Evolutionary conservation across 2,888 invertebrate species (phyloP), one percentile per base, ranked within the genome.

Genomic region (Andrena trimmerana): DNA sequence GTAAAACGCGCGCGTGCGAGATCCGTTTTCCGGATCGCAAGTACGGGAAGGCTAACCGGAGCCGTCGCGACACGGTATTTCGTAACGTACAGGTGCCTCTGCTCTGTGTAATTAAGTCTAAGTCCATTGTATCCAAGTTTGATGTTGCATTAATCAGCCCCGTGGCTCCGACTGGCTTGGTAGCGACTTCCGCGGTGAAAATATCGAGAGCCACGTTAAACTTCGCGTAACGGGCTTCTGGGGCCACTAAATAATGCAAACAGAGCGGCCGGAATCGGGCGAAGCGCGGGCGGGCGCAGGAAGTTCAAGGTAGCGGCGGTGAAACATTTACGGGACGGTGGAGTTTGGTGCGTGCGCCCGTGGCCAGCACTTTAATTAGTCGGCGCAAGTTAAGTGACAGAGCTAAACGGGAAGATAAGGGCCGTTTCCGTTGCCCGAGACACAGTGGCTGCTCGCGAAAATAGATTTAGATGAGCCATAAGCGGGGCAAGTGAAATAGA

Each of bases 111-210:
- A 85, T 85, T 73, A 85, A 63, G 66, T 68, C 20, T 57, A 72
- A 82, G 77, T 69, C 82, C 82, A 70, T 81, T 82, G 82, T 85
- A 79, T 62, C 29, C 48, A 60, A 79, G 68, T 82, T 79, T 82
- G 82, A 82, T 77, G 82, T 71, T 66, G 65, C 74, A 82, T 82
- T 85, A 85, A 85, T 85, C 79, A 77, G 82, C 72, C 79, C 59
- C 57, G 59, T 31, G 10, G 70, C 50, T 13, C 6, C 36, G 70
- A 3, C n/a, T 20, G 10, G 10, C 42, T 20, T 50, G 48, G 16
- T 10, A 31, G 29, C 13, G 7, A 33, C 29, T 31, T 29, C 16
- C 57, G 7, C 42, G 62, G n/a, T 8, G 70, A 68, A 72, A 72
- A 75, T 67, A 60, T 71, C 67, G 67, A 10, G 27, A n/a, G 31